A percentile compares a stretch with the other conserved stretches of the same genome.
Conservation (phyloP, 2,113 vertebrate species). For the Pseudorhombus dupliciocellatus region DNA sequence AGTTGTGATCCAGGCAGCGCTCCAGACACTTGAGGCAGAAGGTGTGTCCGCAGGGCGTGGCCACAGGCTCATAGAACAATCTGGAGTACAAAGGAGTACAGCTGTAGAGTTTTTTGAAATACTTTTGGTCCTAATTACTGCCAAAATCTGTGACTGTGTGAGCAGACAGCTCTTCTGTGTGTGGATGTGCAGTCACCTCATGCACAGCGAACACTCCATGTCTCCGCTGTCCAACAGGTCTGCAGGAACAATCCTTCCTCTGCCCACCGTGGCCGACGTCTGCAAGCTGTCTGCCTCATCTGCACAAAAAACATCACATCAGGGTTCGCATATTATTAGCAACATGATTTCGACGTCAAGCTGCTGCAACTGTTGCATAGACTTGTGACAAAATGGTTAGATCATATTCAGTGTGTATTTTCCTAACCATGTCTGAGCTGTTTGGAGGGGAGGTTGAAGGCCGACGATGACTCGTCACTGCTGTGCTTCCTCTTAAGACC, state of each 20-base stretch:
- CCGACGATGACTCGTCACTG: slow-evolving; percentile 54
- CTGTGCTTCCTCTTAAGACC: slow-evolving; percentile 87
- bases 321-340: not conserved
- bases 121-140: not conserved
- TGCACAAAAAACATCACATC: slow-evolving; percentile 43
- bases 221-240: slow-evolving; percentile 87
- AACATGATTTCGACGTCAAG: not conserved
- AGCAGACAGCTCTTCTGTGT: not conserved
- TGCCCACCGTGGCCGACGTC: not conserved
- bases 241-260: slow-evolving; percentile 71
- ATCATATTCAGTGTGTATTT: not conserved
- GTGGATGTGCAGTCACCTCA: slow-evolving; percentile 83
- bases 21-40: slow-evolving; percentile 97
- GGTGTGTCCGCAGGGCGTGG: slow-evolving; percentile 92
- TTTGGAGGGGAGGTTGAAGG: slow-evolving; percentile 80
- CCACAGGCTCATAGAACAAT: slow-evolving; percentile 93
- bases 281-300: slow-evolving; percentile 69
- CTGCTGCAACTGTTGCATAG: too few relatives aligned
- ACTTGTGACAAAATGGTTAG: not conserved
- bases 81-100: slow-evolving; percentile 66
- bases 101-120: not conserved
- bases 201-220: slow-evolving; percentile 93
- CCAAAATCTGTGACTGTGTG: too few relatives aligned
- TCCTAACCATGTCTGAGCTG: slow-evolving; percentile 82
- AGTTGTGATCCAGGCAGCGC: slow-evolving; percentile 91